These are phyloP conservation scores for Caenorhabditis macrosperma DNA, from an alignment of 2,888 invertebrate genomes.

Conservation along the genomic window DNA sequence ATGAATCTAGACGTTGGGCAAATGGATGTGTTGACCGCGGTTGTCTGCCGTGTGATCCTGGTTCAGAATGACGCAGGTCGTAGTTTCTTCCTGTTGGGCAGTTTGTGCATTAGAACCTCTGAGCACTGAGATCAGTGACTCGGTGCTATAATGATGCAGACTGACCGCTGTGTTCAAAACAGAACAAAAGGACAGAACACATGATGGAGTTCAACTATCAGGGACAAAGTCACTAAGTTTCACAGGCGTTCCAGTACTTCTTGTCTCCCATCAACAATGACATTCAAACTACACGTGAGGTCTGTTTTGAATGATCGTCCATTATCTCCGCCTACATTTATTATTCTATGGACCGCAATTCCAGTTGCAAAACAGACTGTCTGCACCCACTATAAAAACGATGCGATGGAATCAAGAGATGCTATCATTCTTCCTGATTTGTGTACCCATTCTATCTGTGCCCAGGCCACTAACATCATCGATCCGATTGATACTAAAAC, in stretches of 20 bases:
- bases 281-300: background rate
- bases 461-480: constrained; percentile 4
- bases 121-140: too few species aligned
- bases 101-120: too few species aligned
- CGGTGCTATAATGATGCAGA: too few species aligned
- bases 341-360: constrained; percentile 45
- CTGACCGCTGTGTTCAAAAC: too few species aligned
- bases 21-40: constrained; percentile 18
- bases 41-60: constrained; percentile 27
- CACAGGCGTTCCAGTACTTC: background rate
- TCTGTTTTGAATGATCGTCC: background rate
- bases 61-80: constrained; percentile 15
- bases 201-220: too few species aligned
- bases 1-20: constrained; percentile 7
- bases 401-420: background rate
- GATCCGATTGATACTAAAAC: constrained; percentile 7
- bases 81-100: background rate
- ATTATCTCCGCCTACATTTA: background rate
- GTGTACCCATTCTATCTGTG: constrained; percentile 6
- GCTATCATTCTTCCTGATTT: constrained; percentile 7
- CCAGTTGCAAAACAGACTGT: constrained; percentile 29
- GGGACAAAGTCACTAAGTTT: background rate
- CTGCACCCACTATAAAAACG: constrained; percentile 35
- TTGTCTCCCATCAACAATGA: background rate
- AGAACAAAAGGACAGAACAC: background rate